Conservation (phyloP, 2,797 vertebrate genomes). For the Rhodeus uyekii region DNA sequence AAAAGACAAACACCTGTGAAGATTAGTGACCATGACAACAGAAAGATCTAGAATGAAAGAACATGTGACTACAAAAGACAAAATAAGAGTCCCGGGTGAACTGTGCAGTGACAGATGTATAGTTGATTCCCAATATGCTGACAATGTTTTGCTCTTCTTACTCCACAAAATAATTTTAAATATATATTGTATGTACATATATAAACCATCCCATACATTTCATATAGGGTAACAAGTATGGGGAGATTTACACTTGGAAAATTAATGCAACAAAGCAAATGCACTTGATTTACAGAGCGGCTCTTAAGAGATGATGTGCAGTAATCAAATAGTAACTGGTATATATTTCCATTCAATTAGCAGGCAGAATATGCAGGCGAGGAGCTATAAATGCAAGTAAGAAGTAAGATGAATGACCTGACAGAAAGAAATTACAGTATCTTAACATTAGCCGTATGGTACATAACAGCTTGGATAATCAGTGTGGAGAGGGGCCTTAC, state of each 20-base stretch:
- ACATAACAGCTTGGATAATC: conserved; percentile 14
- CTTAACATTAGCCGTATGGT: conserved; percentile 14
- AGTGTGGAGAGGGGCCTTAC: not conserved
- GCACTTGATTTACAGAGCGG: conserved; percentile 35
- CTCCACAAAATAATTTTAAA: not conserved
- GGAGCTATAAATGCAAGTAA: conserved; percentile 22
- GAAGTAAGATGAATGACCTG: conserved; percentile 41
- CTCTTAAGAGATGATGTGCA: conserved; percentile 24
- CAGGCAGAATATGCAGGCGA: conserved; percentile 21
- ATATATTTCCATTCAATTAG: conserved; percentile 43
- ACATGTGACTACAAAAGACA: too few species aligned
- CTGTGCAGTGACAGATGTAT: too few species aligned
- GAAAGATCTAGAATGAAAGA: too few species aligned
- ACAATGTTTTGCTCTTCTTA: not conserved
- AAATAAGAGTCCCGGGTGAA: too few species aligned
- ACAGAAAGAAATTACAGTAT: conserved; percentile 26
- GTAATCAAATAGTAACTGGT: conserved; percentile 47
- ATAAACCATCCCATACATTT: not conserved
- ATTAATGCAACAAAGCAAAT: conserved; percentile 2
- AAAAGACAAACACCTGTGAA: too few species aligned
- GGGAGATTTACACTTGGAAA: conserved; percentile 50
- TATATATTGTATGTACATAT: not conserved
- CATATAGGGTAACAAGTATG: not conserved
- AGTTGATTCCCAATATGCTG: not conserved
- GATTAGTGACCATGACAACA: too few species aligned